These are phyloP conservation scores for Littorina saxatilis DNA, from an alignment of 1,140 invertebrate species.

Conservation along the genomic window DNA sequence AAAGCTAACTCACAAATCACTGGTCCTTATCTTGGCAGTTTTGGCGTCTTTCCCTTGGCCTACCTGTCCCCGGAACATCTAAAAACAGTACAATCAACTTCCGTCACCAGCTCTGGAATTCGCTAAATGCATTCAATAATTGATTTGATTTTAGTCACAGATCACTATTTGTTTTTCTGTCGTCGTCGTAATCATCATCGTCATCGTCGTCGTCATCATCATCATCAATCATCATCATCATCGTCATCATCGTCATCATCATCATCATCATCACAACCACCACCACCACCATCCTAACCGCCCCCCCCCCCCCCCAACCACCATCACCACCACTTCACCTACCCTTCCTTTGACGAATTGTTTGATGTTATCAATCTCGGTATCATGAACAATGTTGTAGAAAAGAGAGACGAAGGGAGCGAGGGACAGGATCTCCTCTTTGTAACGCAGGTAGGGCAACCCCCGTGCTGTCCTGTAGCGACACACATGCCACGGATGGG, in stretches of 20 bases:
- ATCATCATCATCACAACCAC: too few species aligned
- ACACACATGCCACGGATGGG: conserved; percentile 8
- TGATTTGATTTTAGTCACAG: too few species aligned
- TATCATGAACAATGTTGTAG: conserved; percentile 8
- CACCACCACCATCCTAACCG: neutral
- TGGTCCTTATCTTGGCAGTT: neutral
- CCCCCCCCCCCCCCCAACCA: too few species aligned
- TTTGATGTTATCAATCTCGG: neutral
- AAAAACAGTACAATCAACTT: too few species aligned
- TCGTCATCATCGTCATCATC: too few species aligned
- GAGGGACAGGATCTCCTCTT: conserved; percentile 34
- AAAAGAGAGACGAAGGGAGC: conserved; percentile 21
- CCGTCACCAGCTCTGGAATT: too few species aligned
- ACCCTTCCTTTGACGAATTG: conserved; percentile 6
- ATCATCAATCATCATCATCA: too few species aligned
- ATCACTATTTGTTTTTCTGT: too few species aligned
- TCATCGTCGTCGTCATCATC: too few species aligned
- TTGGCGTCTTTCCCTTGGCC: neutral
- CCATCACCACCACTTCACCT: neutral
- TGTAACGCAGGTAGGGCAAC: conserved; percentile 5
- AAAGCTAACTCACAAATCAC: neutral
- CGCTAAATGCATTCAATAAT: too few species aligned
- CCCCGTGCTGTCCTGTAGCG: conserved; percentile 16
- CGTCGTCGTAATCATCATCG: too few species aligned
- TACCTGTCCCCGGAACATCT: neutral